These are phyloP conservation scores for Vicugna pacos DNA, from an alignment of 2,113 vertebrate species.

Conservation along the genomic window DNA sequence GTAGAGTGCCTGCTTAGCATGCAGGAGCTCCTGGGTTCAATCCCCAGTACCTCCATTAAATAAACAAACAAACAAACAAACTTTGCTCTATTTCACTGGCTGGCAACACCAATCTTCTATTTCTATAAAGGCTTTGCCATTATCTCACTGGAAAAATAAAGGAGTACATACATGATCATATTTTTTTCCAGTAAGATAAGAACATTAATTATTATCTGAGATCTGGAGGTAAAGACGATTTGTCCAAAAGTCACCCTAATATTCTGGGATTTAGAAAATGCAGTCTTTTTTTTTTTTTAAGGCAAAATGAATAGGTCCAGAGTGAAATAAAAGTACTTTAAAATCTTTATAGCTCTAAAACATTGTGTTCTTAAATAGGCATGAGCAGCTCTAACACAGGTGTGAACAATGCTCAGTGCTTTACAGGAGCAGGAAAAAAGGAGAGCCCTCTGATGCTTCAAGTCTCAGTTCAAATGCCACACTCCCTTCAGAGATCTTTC, in stretches of 20 bases:
- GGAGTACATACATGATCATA: not conserved
- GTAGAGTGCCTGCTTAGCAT: too few relatives aligned
- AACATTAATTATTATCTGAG: not conserved
- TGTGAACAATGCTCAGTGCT: not conserved
- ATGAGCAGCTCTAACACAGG: not conserved
- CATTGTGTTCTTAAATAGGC: not conserved
- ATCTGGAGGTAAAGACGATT: not conserved
- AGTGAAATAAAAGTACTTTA: not conserved
- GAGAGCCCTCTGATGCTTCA: not conserved
- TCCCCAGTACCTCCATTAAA: too few relatives aligned
- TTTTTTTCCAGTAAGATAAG: slow-evolving; percentile 26
- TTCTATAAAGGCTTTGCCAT: slow-evolving; percentile 7
- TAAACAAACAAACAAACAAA: not conserved
- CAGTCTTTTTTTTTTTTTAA: slow-evolving; percentile 34
- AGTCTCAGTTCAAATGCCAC: not conserved
- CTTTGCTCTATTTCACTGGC: not conserved
- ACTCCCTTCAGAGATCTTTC: not conserved
- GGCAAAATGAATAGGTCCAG: slow-evolving; percentile 9
- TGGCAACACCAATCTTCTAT: not conserved
- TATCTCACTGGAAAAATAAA: not conserved
- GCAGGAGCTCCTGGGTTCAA: too few relatives aligned
- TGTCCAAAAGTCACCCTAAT: slow-evolving; percentile 7
- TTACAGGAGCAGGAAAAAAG: not conserved
- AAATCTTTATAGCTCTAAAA: not conserved
- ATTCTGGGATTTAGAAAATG: slow-evolving; percentile 42